Evolutionary conservation across 2,113 vertebrate species (phyloP).

Genomic region (Triplophysa tibetana): DNA sequence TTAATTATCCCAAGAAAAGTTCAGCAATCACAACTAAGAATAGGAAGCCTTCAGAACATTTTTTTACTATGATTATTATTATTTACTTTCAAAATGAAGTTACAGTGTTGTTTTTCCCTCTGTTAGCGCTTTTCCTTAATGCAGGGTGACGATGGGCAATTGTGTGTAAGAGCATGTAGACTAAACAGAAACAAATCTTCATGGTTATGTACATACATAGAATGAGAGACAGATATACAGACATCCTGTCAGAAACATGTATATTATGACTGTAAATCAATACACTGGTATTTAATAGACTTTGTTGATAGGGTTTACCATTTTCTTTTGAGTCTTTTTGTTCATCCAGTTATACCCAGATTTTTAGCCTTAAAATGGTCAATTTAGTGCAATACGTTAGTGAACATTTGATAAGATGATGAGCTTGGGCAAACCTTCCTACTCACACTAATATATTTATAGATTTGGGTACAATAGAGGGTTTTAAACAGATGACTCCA

Average conservation of each 20-base stretch:
- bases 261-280: neutral
- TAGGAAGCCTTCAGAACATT: neutral
- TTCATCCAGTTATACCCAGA: neutral
- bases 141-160: constrained; percentile 14
- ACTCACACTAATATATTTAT: neutral
- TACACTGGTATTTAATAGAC: neutral
- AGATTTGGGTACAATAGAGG: neutral
- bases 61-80: neutral
- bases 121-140: constrained; percentile 66
- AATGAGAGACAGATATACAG: neutral
- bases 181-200: neutral
- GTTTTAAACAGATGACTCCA: neutral
- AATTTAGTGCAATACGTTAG: neutral
- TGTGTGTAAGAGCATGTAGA: neutral
- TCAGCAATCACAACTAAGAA: neutral
- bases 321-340: neutral
- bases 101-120: neutral
- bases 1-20: too few species aligned
- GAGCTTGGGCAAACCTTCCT: neutral
- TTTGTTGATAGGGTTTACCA: neutral
- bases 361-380: constrained; percentile 28
- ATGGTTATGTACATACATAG: neutral
- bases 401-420: neutral
- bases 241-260: constrained; percentile 12
- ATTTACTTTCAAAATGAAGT: constrained; percentile 6